phyloP scores from a whole-genome alignment of 2,888 invertebrate genomes.

The Brachyptera risi region DNA sequence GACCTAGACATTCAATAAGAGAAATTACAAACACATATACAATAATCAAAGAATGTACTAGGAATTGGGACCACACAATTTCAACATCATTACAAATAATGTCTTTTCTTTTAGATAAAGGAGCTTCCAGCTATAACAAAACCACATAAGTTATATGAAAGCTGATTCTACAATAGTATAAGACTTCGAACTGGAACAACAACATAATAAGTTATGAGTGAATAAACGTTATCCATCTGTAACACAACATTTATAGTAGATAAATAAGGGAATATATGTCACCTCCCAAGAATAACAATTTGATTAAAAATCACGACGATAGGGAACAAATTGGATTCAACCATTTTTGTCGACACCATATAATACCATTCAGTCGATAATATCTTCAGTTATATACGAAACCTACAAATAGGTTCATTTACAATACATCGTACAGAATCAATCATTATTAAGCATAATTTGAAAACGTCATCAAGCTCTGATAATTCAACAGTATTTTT shows the following conservation, averaged over 20 bases:
- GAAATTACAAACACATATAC: background rate
- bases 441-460: background rate
- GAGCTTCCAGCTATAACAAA: background rate
- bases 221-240: background rate
- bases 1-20: too few species aligned
- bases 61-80: conserved; percentile 9
- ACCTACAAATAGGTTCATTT: background rate
- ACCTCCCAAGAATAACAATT: background rate
- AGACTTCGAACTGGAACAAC: background rate
- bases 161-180: background rate
- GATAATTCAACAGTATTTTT: too few species aligned
- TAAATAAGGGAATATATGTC: background rate
- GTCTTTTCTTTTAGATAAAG: conserved; percentile 1
- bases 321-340: background rate
- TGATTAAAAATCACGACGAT: background rate
- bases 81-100: background rate
- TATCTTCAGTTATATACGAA: background rate
- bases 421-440: background rate
- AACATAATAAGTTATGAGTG: background rate
- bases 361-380: too few species aligned
- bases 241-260: background rate
- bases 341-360: background rate
- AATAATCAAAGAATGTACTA: background rate
- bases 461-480: background rate
- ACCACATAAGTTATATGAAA: background rate